phyloP scores from a whole-genome alignment of 2,888 invertebrate genomes.

The Eretmocerus hayati region DNA sequence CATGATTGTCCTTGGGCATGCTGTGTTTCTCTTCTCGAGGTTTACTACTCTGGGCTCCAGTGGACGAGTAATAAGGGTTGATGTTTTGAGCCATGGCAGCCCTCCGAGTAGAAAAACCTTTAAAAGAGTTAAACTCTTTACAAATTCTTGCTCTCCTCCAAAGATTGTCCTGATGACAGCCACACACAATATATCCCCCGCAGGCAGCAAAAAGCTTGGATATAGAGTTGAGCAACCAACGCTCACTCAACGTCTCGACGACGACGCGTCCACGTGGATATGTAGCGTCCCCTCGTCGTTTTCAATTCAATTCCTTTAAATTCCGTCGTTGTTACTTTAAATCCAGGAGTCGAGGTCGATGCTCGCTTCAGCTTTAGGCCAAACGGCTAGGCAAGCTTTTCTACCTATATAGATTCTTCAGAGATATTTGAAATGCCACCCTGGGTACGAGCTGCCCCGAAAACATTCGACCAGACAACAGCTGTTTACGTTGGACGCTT shows the following conservation, averaged over 20 bases:
- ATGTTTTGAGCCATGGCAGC: constrained; percentile 89
- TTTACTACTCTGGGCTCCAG: constrained; percentile 66
- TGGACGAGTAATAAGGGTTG: constrained; percentile 70
- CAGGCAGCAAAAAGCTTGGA: no score
- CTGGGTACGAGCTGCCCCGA: neutral
- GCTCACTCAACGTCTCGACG: no score
- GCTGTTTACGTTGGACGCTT: constrained; percentile 20
- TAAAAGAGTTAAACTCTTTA: no score
- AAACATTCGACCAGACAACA: constrained; percentile 22
- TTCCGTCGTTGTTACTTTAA: neutral
- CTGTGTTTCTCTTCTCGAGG: constrained; percentile 74
- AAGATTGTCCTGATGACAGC: no score
- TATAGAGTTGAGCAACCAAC: no score
- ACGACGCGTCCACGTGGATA: no score
- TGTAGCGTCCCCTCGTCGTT: no score
- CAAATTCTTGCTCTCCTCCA: no score
- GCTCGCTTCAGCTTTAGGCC: neutral
- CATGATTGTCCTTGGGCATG: constrained; percentile 69
- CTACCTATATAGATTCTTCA: neutral
- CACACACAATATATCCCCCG: no score
- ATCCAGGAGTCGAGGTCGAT: neutral
- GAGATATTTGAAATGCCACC: constrained; percentile 40
- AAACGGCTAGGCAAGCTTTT: no score
- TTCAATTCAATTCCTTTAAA: no score
- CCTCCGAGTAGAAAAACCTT: no score